Evolutionary conservation across 2,113 vertebrate species (phyloP).

Genomic region (Nibea albiflora): DNA sequence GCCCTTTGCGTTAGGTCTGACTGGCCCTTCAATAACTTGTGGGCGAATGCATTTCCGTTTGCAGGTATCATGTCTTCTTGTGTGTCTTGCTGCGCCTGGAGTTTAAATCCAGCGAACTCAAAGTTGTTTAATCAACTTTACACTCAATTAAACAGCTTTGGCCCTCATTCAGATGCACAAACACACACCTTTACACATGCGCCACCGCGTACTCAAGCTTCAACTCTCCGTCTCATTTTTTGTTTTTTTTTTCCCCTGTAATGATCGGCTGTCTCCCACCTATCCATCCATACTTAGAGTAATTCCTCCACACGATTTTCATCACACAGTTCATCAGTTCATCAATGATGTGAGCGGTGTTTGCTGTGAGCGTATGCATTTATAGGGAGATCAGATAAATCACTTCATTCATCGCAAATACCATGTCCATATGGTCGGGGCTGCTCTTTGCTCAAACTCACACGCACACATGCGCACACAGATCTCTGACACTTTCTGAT

Average conservation of each 20-base stretch:
- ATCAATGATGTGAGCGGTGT: slow-evolving; percentile 22
- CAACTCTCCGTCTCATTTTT: not conserved
- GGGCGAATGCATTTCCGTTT: slow-evolving; percentile 17
- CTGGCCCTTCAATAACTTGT: slow-evolving; percentile 22
- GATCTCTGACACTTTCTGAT: slow-evolving; percentile 73
- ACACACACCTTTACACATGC: not conserved
- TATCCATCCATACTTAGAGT: not conserved
- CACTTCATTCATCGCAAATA: slow-evolving; percentile 22
- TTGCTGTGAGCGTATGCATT: not conserved
- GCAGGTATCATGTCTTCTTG: slow-evolving; percentile 10
- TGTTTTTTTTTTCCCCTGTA: not conserved
- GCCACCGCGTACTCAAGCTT: not conserved
- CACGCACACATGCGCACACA: not conserved
- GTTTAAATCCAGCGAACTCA: slow-evolving; percentile 2
- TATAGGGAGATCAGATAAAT: slow-evolving; percentile 26
- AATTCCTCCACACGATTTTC: slow-evolving; percentile 8
- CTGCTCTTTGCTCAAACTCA: not conserved
- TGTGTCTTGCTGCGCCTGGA: not conserved
- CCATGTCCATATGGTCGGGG: slow-evolving; percentile 42
- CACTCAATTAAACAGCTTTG: slow-evolving; percentile 1
- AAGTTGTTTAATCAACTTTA: slow-evolving; percentile 9
- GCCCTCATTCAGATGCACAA: not conserved
- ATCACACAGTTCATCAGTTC: slow-evolving; percentile 20
- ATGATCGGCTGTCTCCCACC: not conserved
- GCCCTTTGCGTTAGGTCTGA: slow-evolving; percentile 25